phyloP scores from a whole-genome alignment of 1,140 invertebrate genomes.

The Drosophila nasuta region DNA sequence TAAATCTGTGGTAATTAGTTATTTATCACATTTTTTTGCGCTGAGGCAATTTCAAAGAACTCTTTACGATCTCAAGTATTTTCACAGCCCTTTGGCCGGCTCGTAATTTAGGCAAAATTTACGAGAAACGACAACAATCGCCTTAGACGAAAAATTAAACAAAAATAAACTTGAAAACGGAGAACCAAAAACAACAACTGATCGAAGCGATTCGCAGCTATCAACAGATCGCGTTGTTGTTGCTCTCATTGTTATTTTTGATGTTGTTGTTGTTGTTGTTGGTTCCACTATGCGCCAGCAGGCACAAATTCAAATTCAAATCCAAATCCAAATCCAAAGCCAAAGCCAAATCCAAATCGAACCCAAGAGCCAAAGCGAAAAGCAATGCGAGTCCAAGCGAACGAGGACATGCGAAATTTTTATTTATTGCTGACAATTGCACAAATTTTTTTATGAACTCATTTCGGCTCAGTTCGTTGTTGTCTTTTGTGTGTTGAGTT shows the following conservation, averaged over 20 bases:
- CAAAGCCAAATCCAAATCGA: constrained; percentile 31
- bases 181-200: constrained; percentile 25
- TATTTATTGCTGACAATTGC: constrained; percentile 84
- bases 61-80: constrained; percentile 7
- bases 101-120: constrained; percentile 67
- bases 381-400: constrained; percentile 15
- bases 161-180: constrained; percentile 73
- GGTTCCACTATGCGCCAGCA: constrained; percentile 66
- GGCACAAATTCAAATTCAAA: constrained; percentile 42
- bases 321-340: constrained; percentile 14
- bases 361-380: constrained; percentile 33
- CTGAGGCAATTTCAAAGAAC: background rate
- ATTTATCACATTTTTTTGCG: background rate
- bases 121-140: constrained; percentile 62
- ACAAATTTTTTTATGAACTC: constrained; percentile 66
- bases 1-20: background rate
- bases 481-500: constrained; percentile 49
- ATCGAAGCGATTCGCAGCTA: constrained; percentile 27
- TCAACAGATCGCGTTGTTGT: constrained; percentile 30
- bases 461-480: constrained; percentile 21
- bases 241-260: no score
- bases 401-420: constrained; percentile 81
- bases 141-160: constrained; percentile 45
- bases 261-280: constrained; percentile 23
- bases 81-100: constrained; percentile 31